phyloP scores from a whole-genome alignment of 1,140 invertebrate species.

The Zaprionus ghesquierei region DNA sequence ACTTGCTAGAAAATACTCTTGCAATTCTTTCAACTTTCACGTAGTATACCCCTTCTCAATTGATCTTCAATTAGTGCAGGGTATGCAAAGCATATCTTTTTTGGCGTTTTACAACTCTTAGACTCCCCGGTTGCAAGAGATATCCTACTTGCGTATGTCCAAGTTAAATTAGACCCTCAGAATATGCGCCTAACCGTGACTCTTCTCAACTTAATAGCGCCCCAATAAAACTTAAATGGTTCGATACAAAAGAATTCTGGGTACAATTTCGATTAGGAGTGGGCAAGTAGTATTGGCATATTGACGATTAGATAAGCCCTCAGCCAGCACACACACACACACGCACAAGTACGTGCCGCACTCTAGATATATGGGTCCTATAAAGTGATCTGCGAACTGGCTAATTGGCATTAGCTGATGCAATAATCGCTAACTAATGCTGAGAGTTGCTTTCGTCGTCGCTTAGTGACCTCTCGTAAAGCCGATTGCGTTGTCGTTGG shows the following conservation, averaged over 20 bases:
- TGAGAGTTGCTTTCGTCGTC: conserved; percentile 11
- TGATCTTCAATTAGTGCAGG: neutral
- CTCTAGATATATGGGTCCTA: neutral
- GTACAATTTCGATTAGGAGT: conserved; percentile 49
- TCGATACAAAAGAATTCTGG: conserved; percentile 43
- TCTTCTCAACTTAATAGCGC: neutral
- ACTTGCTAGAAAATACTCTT: neutral
- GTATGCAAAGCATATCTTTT: neutral
- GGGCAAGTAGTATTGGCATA: conserved; percentile 32
- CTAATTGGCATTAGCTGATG: neutral
- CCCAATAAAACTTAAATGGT: conserved; percentile 49
- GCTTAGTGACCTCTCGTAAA: neutral
- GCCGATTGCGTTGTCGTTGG: neutral
- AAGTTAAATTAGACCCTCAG: neutral
- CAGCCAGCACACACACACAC: neutral
- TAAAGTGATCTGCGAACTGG: conserved; percentile 21
- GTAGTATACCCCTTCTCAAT: no score
- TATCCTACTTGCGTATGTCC: neutral
- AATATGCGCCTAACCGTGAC: conserved; percentile 48
- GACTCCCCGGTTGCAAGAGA: neutral
- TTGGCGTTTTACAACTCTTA: neutral
- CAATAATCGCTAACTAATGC: conserved; percentile 23
- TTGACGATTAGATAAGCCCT: conserved; percentile 56
- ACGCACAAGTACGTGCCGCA: neutral
- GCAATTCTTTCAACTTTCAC: no score